Percentiles rank a stretch among this genome's conserved stretches.
phyloP scores from a whole-genome alignment of 2,888 invertebrate genomes.

The Trichopria drosophilae region DNA sequence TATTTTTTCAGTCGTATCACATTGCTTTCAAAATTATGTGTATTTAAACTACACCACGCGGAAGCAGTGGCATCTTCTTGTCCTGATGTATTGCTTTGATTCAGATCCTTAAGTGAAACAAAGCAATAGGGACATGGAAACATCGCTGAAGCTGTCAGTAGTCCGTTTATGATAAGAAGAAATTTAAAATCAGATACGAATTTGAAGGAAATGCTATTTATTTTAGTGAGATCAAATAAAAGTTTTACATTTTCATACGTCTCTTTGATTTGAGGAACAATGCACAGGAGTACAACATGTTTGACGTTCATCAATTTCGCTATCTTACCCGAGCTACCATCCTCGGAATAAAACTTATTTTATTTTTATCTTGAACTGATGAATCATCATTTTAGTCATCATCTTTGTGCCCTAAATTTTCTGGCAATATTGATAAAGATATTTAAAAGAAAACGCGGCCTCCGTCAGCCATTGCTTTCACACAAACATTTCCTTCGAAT shows the following conservation, averaged over 20 bases:
- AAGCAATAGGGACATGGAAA: conserved; percentile 3
- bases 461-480: conserved; percentile 17
- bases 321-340: no score
- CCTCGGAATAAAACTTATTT: no score
- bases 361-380: no score
- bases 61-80: not conserved
- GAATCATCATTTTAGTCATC: not conserved
- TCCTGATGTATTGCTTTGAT: not conserved
- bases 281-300: not conserved
- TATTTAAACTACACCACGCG: no score
- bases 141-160: not conserved
- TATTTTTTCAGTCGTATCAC: conserved; percentile 8
- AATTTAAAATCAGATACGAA: no score
- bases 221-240: no score
- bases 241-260: no score
- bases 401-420: conserved; percentile 1
- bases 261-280: conserved; percentile 18
- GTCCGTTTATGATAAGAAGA: conserved; percentile 2
- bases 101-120: not conserved
- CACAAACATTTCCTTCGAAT: conserved; percentile 4
- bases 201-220: no score
- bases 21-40: not conserved
- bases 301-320: not conserved
- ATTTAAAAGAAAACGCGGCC: conserved; percentile 16
- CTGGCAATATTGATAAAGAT: conserved; percentile 9